A percentile compares a stretch with the other conserved stretches of the same genome.
phyloP scores from a whole-genome alignment of 2,113 vertebrate genomes.

The Eptesicus fuscus region DNA sequence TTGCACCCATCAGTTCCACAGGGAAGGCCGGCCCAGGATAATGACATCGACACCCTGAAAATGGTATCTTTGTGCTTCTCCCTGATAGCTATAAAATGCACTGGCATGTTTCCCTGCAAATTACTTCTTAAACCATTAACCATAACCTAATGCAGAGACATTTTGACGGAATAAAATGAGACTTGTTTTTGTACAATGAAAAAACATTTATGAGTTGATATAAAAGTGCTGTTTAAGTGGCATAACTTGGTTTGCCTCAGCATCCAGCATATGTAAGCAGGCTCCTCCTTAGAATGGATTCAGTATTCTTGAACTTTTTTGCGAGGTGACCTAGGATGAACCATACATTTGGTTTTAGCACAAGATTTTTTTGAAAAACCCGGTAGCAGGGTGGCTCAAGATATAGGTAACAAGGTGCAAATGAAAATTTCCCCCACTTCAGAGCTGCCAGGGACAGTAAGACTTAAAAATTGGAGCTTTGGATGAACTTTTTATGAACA shows the following conservation, averaged over 20 bases:
- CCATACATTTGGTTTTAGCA: not conserved
- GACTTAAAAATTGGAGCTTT: not conserved
- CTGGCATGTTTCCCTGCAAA: constrained; percentile 58
- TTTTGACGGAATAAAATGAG: constrained; percentile 57
- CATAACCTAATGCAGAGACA: constrained; percentile 29
- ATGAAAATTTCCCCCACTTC: not conserved
- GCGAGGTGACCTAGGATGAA: not conserved
- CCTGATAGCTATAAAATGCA: constrained; percentile 49
- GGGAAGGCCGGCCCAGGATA: not conserved
- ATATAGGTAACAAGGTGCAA: not conserved
- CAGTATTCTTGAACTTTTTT: not conserved
- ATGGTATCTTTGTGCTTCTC: not conserved
- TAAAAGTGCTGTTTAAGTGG: constrained; percentile 53
- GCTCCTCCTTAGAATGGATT: not conserved
- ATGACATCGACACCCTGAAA: not conserved
- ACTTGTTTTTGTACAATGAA: constrained; percentile 53
- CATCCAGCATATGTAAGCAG: not conserved
- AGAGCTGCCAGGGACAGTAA: not conserved
- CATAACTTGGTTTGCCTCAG: not conserved
- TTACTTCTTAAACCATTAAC: constrained; percentile 56
- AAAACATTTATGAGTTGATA: constrained; percentile 53
- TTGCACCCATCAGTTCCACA: not conserved
- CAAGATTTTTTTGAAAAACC: not conserved
- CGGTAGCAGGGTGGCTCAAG: not conserved
- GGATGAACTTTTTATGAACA: not conserved